Conservation (phyloP, 35 echinoderm and acorn worm species). For the Eucidaris tribuloides region DNA sequence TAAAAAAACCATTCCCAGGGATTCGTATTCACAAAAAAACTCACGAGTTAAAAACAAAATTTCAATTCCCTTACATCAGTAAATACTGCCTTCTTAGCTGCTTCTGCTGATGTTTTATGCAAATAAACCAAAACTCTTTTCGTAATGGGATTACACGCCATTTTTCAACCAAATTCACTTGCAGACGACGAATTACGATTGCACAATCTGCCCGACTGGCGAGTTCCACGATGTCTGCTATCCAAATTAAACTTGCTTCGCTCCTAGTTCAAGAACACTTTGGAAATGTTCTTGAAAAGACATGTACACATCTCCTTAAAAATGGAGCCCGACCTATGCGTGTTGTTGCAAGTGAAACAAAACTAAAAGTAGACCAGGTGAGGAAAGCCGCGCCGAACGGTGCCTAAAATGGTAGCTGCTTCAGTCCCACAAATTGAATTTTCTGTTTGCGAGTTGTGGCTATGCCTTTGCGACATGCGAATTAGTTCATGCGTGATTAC, state of each 20-base stretch:
- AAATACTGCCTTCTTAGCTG: too few species aligned
- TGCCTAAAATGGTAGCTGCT: not conserved
- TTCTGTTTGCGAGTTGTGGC: not conserved
- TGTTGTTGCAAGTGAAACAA: not conserved
- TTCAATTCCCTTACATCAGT: too few species aligned
- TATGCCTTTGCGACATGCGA: too few species aligned
- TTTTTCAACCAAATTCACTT: too few species aligned
- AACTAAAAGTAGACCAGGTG: constrained; percentile 55
- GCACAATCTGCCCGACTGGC: too few species aligned
- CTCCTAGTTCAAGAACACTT: constrained; percentile 45
- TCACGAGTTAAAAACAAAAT: too few species aligned
- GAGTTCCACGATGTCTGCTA: constrained; percentile 47
- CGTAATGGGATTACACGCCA: too few species aligned
- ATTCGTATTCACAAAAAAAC: too few species aligned
- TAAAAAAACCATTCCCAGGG: too few species aligned
- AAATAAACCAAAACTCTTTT: too few species aligned
- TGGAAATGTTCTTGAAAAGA: constrained; percentile 60
- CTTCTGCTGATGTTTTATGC: too few species aligned
- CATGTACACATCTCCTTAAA: constrained; percentile 42
- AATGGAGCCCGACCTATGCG: constrained; percentile 28
- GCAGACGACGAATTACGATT: too few species aligned
- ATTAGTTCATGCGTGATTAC: not conserved
- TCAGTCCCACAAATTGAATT: not conserved
- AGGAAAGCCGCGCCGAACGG: not conserved
- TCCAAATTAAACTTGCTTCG: constrained; percentile 32